Conservation (phyloP, 1,140 invertebrate species). For the Dysdera silvatica region DNA sequence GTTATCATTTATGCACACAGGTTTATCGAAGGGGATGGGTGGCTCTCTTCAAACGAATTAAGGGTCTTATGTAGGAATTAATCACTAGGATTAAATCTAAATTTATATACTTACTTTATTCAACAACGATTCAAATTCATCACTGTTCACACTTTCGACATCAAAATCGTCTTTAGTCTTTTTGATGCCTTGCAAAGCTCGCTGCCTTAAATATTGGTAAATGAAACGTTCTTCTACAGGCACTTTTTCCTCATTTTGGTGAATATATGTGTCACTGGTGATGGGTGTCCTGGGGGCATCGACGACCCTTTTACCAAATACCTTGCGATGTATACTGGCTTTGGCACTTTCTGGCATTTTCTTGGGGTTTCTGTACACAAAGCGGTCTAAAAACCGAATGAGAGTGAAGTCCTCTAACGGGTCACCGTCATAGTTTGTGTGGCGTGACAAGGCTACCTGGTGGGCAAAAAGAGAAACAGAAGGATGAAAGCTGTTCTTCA, state of each 20-base stretch:
- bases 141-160: constrained; percentile 71
- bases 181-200: constrained; percentile 32
- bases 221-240: constrained; percentile 75
- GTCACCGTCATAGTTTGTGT: constrained; percentile 78
- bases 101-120: constrained; percentile 32
- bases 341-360: constrained; percentile 47
- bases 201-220: constrained; percentile 47
- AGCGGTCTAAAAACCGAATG: constrained; percentile 79
- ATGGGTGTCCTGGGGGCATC: constrained; percentile 55
- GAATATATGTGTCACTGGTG: constrained; percentile 59
- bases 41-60: no score
- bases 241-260: constrained; percentile 58
- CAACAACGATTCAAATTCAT: constrained; percentile 63
- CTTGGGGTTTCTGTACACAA: constrained; percentile 95
- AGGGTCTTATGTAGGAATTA: no score
- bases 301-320: constrained; percentile 32
- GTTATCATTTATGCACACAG: no score
- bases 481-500: constrained; percentile 79
- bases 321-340: constrained; percentile 8
- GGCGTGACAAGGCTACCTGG: constrained; percentile 57
- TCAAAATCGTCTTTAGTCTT: constrained; percentile 54
- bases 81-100: no score
- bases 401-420: constrained; percentile 84
- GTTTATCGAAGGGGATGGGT: no score
- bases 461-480: constrained; percentile 79